Conservation (phyloP, 2,113 vertebrate species). For the Neopipo cinnamomea region DNA sequence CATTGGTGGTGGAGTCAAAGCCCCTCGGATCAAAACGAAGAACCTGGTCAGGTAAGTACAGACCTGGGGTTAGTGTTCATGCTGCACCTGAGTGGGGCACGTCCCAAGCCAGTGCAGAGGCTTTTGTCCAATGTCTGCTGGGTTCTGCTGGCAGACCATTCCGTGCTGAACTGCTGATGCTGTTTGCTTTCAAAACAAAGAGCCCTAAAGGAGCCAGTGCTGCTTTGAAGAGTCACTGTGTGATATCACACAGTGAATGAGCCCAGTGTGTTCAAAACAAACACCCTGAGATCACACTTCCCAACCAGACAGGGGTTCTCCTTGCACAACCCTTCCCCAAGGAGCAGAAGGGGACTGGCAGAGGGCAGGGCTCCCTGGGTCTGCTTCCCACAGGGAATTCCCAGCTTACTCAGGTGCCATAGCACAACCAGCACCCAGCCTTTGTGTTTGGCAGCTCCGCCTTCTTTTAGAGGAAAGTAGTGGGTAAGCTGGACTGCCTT, state of each 20-base stretch:
- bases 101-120: background rate
- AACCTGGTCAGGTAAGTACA: constrained; percentile 91
- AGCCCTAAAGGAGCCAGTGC: background rate
- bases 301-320: background rate
- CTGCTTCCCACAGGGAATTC: background rate
- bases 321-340: background rate
- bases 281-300: background rate
- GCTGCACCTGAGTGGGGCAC: background rate
- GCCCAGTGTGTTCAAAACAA: constrained; percentile 50
- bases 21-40: constrained; percentile 97
- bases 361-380: background rate
- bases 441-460: background rate
- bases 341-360: background rate
- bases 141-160: background rate
- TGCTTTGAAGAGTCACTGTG: background rate
- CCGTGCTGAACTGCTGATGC: background rate
- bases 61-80: background rate
- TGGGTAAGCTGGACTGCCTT: background rate
- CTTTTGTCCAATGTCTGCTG: background rate
- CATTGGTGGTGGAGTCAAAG: constrained; percentile 96
- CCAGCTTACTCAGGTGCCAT: background rate
- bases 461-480: background rate
- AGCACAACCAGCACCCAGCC: background rate
- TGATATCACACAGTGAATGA: background rate
- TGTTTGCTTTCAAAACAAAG: constrained; percentile 59